Conservation (phyloP, 2,888 invertebrate genomes). For the Euzophera pinguis region DNA sequence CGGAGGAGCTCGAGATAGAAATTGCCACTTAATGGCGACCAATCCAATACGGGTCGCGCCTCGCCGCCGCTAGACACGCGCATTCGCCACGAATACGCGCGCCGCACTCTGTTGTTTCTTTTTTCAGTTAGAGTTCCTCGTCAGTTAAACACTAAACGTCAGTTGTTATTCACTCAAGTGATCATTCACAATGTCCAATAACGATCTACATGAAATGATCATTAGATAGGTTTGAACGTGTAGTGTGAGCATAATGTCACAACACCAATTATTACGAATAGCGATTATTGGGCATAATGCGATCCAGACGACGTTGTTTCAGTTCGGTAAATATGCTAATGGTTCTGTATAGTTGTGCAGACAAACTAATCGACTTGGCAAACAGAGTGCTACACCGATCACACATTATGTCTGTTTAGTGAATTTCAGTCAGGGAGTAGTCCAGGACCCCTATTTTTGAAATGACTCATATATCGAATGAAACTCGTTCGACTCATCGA, state of each 20-base stretch:
- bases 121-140: too few species aligned
- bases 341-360: not conserved
- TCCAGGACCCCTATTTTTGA: too few species aligned
- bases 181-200: not conserved
- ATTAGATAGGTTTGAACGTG: not conserved
- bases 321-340: constrained; percentile 6
- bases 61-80: too few species aligned
- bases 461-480: too few species aligned
- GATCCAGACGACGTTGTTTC: constrained; percentile 5
- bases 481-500: too few species aligned
- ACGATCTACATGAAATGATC: not conserved
- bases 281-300: constrained; percentile 3
- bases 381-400: not conserved
- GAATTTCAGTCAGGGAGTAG: not conserved
- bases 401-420: not conserved
- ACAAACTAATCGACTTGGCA: constrained; percentile 9
- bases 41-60: too few species aligned
- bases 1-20: too few species aligned
- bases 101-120: too few species aligned
- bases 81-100: too few species aligned
- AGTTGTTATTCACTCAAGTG: too few species aligned
- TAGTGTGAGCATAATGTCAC: not conserved
- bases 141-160: too few species aligned
- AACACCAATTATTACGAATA: not conserved
- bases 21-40: too few species aligned